Conservation (phyloP, 2,888 invertebrate genomes). For the Synanthedon myopaeformis region DNA sequence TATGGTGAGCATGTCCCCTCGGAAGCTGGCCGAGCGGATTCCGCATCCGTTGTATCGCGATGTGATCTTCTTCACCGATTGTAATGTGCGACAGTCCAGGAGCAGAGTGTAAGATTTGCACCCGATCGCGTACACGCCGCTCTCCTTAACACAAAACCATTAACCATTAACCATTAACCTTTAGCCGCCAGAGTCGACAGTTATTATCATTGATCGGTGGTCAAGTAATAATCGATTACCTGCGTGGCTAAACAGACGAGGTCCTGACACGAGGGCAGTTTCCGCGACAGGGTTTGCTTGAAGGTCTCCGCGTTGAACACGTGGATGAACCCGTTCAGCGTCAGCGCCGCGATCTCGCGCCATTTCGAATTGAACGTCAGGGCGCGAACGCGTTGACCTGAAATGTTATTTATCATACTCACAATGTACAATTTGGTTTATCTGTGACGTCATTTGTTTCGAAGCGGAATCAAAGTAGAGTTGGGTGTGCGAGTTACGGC, state of each 20-base stretch:
- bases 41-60: constrained; percentile 92
- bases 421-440: too few species aligned
- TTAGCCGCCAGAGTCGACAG: too few species aligned
- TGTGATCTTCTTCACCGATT: constrained; percentile 82
- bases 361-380: constrained; percentile 87
- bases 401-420: constrained; percentile 2
- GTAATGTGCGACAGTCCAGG: constrained; percentile 88
- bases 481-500: too few species aligned
- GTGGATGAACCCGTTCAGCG: constrained; percentile 93
- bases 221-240: constrained; percentile 21
- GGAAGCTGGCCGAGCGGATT: constrained; percentile 91
- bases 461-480: too few species aligned
- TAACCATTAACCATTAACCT: too few species aligned
- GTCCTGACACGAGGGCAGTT: constrained; percentile 90
- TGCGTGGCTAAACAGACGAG: constrained; percentile 90
- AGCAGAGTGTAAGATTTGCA: constrained; percentile 93
- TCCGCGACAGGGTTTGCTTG: constrained; percentile 86
- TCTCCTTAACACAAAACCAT: constrained; percentile 67
- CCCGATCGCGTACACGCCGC: constrained; percentile 92
- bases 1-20: constrained; percentile 90
- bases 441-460: too few species aligned
- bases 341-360: constrained; percentile 90
- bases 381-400: constrained; percentile 82
- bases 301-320: constrained; percentile 93
- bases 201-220: too few species aligned